These are phyloP conservation scores for Macrotrachela quadricornifera DNA, from an alignment of 1,140 invertebrate genomes.

Conservation along the genomic window DNA sequence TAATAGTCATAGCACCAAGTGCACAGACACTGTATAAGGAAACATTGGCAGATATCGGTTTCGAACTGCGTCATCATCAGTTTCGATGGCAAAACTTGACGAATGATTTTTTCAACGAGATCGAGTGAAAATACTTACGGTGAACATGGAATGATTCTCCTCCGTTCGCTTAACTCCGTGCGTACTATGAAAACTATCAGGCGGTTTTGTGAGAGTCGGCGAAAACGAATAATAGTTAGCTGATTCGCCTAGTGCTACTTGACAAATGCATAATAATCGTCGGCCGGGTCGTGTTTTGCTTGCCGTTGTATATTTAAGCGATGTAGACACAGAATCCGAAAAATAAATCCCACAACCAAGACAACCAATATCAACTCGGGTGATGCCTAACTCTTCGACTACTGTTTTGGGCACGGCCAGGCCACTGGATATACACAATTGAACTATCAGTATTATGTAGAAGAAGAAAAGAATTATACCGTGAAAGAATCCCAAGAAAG, in stretches of 20 bases:
- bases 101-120: too few species aligned
- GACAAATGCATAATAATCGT: slow-evolving; percentile 20
- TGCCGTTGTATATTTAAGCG: slow-evolving; percentile 2
- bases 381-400: slow-evolving; percentile 20
- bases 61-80: too few species aligned
- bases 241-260: slow-evolving; percentile 23
- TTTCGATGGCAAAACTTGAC: too few species aligned
- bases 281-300: slow-evolving; percentile 10
- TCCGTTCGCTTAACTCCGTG: slow-evolving; percentile 17
- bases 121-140: slow-evolving; percentile 13
- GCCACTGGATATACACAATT: slow-evolving; percentile 16
- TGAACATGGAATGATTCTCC: slow-evolving; percentile 15
- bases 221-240: slow-evolving; percentile 8
- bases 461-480: slow-evolving; percentile 11
- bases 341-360: slow-evolving; percentile 28
- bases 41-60: too few species aligned
- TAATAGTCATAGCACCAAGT: too few species aligned
- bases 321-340: slow-evolving; percentile 18
- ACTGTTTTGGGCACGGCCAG: slow-evolving; percentile 23
- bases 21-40: too few species aligned
- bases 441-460: neutral
- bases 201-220: slow-evolving; percentile 15
- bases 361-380: slow-evolving; percentile 20
- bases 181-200: slow-evolving; percentile 24
- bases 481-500: slow-evolving; percentile 26